Percentiles rank a stretch among this genome's conserved stretches.
These are phyloP conservation scores for Pseudorasbora parva DNA, from an alignment of 2,113 vertebrate genomes.

Conservation along the genomic window DNA sequence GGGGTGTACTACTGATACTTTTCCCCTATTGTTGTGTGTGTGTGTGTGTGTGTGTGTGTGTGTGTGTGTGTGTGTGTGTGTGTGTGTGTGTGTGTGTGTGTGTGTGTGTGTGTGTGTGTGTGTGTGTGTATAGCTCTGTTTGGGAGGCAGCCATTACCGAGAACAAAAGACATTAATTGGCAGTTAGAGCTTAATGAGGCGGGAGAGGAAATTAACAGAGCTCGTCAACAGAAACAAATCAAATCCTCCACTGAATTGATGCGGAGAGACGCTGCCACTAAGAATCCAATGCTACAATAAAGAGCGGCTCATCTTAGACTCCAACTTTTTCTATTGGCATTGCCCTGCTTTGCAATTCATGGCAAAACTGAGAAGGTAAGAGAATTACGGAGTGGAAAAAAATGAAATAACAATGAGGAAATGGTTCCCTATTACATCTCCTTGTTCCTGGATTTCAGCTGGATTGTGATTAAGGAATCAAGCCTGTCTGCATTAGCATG, in stretches of 20 bases:
- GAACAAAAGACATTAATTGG: conserved; percentile 88
- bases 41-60: conserved; percentile 54
- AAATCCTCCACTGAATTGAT: conserved; percentile 81
- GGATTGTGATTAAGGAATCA: conserved; percentile 74
- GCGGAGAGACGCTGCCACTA: conserved; percentile 57
- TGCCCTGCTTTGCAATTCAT: conserved; percentile 50
- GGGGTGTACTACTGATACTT: conserved; percentile 32
- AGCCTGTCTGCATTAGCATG: conserved; percentile 79
- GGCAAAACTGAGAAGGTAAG: conserved; percentile 54
- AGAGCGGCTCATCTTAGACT: conserved; percentile 72
- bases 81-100: conserved; percentile 61
- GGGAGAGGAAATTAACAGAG: conserved; percentile 83
- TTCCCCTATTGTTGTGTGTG: conserved; percentile 32
- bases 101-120: conserved; percentile 55
- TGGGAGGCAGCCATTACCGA: conserved; percentile 82
- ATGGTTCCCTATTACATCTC: conserved; percentile 72
- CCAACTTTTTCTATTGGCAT: conserved; percentile 78
- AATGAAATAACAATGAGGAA: conserved; percentile 61
- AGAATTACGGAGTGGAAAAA: conserved; percentile 45
- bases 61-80: conserved; percentile 52
- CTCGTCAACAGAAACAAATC: conserved; percentile 85
- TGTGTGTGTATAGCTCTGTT: conserved; percentile 73
- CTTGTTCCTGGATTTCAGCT: conserved; percentile 74
- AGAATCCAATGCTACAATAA: conserved; percentile 74
- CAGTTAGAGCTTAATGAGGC: conserved; percentile 89